These are phyloP conservation scores for Eristalis pertinax DNA, from an alignment of 2,888 invertebrate species.

Conservation along the genomic window DNA sequence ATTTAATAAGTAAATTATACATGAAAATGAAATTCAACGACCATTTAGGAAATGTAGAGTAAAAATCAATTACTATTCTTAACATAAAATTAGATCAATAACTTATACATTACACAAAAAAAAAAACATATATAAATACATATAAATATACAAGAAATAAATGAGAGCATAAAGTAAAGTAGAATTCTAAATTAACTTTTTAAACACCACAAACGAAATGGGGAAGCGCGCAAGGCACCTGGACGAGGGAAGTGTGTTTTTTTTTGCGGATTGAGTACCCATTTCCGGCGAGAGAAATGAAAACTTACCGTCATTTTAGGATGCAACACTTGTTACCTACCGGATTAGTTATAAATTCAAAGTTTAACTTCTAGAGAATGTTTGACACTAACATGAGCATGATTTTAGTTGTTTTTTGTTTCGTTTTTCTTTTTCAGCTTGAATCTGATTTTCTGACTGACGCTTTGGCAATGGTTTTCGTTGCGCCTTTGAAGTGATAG, in stretches of 20 bases:
- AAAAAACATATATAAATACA: slow-evolving; percentile 24
- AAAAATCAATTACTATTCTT: slow-evolving; percentile 63
- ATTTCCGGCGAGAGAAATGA: slow-evolving; percentile 30
- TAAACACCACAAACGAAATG: slow-evolving; percentile 37
- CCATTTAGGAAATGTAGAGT: slow-evolving; percentile 70
- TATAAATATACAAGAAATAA: slow-evolving; percentile 42
- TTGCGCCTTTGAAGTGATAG: not conserved
- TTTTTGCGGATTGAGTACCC: slow-evolving; percentile 32
- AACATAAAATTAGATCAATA: slow-evolving; percentile 45
- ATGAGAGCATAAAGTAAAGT: slow-evolving; percentile 54
- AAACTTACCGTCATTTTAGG: slow-evolving; percentile 38
- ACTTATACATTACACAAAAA: slow-evolving; percentile 35
- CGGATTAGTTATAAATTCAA: slow-evolving; percentile 57
- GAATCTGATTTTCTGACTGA: not conserved
- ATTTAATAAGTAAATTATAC: slow-evolving; percentile 43
- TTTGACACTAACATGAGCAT: slow-evolving; percentile 35
- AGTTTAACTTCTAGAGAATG: slow-evolving; percentile 12
- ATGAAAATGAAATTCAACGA: slow-evolving; percentile 69
- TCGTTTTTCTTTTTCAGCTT: not conserved
- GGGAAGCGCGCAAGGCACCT: slow-evolving; percentile 24
- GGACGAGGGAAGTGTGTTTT: slow-evolving; percentile 22
- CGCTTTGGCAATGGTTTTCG: not conserved
- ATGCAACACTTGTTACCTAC: slow-evolving; percentile 49
- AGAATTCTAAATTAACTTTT: slow-evolving; percentile 71
- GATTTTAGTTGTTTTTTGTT: slow-evolving; percentile 51